These are phyloP conservation scores for Spodoptera litura DNA, from an alignment of 1,140 invertebrate genomes.

Conservation along the genomic window DNA sequence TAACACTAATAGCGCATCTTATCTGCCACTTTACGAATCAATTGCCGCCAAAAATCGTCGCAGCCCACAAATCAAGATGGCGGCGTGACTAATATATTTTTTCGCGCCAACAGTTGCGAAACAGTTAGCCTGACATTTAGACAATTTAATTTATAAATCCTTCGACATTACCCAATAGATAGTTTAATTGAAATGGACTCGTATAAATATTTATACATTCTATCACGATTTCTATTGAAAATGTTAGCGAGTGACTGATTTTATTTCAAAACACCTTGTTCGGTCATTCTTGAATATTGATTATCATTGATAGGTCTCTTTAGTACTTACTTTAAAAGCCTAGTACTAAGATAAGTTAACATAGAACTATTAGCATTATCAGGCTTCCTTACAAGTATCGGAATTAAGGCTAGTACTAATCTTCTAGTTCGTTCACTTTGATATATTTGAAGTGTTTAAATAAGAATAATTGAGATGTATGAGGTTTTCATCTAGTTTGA, in stretches of 20 bases:
- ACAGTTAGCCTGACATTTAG: conserved; percentile 15
- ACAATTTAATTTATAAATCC: conserved; percentile 36
- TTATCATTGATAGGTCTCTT: conserved; percentile 43
- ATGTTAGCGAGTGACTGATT: conserved; percentile 24
- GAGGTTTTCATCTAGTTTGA: no score
- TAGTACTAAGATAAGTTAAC: conserved; percentile 55
- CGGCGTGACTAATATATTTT: conserved; percentile 34
- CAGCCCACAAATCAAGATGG: conserved; percentile 5
- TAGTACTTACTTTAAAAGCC: conserved; percentile 37
- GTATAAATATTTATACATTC: conserved; percentile 41
- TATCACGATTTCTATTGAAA: conserved; percentile 39
- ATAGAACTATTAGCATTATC: conserved; percentile 58
- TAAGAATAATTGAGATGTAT: not conserved
- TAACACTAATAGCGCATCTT: no score
- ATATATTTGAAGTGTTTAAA: not conserved
- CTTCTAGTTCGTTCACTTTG: not conserved
- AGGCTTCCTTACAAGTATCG: conserved; percentile 60
- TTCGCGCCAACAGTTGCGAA: not conserved
- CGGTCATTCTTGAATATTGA: conserved; percentile 41
- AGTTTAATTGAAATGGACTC: conserved; percentile 40
- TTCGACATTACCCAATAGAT: conserved; percentile 4
- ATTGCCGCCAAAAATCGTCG: not conserved
- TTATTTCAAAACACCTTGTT: conserved; percentile 38
- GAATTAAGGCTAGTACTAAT: conserved; percentile 35
- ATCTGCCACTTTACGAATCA: not conserved